A percentile compares a stretch with the other conserved stretches of the same genome.
These are phyloP conservation scores for Stichodactyla helianthus DNA, from an alignment of 64 coral and sea anemone species.

Conservation along the genomic window DNA sequence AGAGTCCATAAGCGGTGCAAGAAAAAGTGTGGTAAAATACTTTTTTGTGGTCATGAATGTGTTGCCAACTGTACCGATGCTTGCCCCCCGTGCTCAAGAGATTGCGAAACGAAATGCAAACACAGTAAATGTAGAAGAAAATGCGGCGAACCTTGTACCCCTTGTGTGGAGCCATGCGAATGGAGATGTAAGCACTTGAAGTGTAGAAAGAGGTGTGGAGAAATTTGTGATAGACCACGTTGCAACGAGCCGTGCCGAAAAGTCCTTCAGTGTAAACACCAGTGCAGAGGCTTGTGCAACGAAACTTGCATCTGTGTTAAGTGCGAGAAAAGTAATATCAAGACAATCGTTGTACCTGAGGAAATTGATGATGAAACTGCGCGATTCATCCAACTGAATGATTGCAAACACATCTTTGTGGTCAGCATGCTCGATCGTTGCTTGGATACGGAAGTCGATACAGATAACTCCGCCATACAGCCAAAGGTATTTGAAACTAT, in stretches of 20 bases:
- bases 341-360: constrained; percentile 26
- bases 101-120: constrained; percentile 33
- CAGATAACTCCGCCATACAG: neutral
- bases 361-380: constrained; percentile 44
- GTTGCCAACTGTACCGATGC: constrained; percentile 9
- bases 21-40: constrained; percentile 18
- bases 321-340: constrained; percentile 41
- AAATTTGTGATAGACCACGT: constrained; percentile 43
- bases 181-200: constrained; percentile 46
- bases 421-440: constrained; percentile 51
- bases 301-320: constrained; percentile 35
- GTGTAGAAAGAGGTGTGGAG: constrained; percentile 41
- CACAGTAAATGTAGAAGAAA: constrained; percentile 33
- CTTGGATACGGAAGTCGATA: neutral
- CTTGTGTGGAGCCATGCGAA: constrained; percentile 10
- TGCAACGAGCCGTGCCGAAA: constrained; percentile 42
- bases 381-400: constrained; percentile 59
- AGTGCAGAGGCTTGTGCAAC: constrained; percentile 44
- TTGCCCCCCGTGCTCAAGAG: constrained; percentile 45
- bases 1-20: constrained; percentile 46
- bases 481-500: neutral
- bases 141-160: constrained; percentile 43
- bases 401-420: constrained; percentile 83
- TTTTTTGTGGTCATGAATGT: constrained; percentile 53
- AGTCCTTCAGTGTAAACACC: neutral